Conservation (phyloP, 2,113 vertebrate species). For the Istiophorus platypterus region DNA sequence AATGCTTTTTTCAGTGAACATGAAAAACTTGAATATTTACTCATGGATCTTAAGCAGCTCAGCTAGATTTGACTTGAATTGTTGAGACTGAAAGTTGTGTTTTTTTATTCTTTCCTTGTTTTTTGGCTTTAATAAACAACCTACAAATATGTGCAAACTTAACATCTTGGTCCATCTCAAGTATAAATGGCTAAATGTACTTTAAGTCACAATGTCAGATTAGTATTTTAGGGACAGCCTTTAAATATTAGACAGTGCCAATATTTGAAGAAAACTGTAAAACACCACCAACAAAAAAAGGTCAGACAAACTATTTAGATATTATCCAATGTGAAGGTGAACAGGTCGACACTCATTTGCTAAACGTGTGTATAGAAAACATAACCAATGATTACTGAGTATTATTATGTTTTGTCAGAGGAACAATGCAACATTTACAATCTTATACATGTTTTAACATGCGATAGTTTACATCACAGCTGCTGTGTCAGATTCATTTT, state of each 20-base stretch:
- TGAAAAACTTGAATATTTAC: constrained; percentile 24
- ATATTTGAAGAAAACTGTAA: constrained; percentile 48
- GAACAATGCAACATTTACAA: constrained; percentile 77
- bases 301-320: constrained; percentile 32
- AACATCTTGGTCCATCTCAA: constrained; percentile 85
- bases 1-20: constrained; percentile 34
- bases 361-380: constrained; percentile 67
- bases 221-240: constrained; percentile 70
- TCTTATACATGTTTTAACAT: constrained; percentile 70
- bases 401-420: constrained; percentile 57
- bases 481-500: constrained; percentile 74
- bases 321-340: constrained; percentile 51
- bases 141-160: constrained; percentile 84
- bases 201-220: constrained; percentile 69
- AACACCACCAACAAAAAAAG: neutral
- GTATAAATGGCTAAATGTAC: constrained; percentile 73
- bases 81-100: constrained; percentile 48
- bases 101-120: constrained; percentile 36
- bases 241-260: constrained; percentile 65
- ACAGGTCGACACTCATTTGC: constrained; percentile 49
- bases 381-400: constrained; percentile 49
- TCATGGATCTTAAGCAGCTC: constrained; percentile 21
- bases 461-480: constrained; percentile 74
- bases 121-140: constrained; percentile 80
- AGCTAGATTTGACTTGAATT: constrained; percentile 35